Conservation (phyloP, 2,797 vertebrate species). For the Leontopithecus rosalia region DNA sequence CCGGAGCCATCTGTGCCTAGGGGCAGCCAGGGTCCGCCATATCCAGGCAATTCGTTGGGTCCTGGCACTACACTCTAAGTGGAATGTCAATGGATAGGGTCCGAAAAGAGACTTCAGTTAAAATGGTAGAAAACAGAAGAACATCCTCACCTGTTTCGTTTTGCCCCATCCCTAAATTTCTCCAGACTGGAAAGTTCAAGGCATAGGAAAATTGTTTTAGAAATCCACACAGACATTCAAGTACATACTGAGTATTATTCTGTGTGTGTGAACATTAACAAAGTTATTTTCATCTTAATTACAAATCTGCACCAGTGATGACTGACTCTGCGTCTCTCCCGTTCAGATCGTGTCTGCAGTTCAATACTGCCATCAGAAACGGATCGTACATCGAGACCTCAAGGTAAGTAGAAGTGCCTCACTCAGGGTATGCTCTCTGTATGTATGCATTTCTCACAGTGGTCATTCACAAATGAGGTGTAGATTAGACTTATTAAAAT, state of each 20-base stretch:
- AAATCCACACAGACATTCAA: not conserved
- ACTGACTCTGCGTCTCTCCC: constrained; percentile 74
- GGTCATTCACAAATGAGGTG: not conserved
- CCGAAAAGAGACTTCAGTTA: not conserved
- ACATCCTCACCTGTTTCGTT: not conserved
- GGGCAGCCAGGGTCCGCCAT: not conserved
- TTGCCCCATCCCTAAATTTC: not conserved
- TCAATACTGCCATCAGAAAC: constrained; percentile 99
- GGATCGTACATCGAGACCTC: constrained; percentile 98
- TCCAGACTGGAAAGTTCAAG: not conserved
- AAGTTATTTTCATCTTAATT: constrained; percentile 29
- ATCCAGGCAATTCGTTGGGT: not conserved
- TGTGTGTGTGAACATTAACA: not conserved
- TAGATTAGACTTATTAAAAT: not conserved
- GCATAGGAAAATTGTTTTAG: not conserved
- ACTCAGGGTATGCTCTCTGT: fast-evolving
- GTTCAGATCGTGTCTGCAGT: constrained; percentile 97
- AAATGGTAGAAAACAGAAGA: not conserved
- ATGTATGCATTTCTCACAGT: not conserved
- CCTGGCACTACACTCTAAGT: not conserved
- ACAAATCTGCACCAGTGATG: not conserved
- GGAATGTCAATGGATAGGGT: not conserved
- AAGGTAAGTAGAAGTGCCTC: constrained; percentile 90
- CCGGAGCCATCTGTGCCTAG: not conserved
- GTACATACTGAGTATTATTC: not conserved